Conservation (phyloP, 2,888 invertebrate genomes). For the Amiota minor region DNA sequence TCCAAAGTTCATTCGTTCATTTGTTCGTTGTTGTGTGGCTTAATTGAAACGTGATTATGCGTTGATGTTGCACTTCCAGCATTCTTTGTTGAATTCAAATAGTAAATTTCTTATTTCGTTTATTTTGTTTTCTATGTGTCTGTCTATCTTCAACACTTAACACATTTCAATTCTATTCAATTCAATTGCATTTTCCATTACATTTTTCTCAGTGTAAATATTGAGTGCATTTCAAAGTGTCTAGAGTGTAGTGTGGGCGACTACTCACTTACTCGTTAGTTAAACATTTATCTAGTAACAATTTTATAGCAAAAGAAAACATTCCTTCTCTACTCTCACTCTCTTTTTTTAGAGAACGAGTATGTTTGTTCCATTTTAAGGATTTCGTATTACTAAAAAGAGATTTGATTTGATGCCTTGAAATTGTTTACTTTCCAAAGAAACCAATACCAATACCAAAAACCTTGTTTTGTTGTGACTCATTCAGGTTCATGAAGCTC, state of each 20-base stretch:
- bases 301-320: no score
- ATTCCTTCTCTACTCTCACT: no score
- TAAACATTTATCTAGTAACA: no score
- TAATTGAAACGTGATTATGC: conserved; percentile 33
- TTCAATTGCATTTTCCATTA: background rate
- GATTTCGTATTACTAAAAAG: background rate
- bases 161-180: background rate
- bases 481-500: no score
- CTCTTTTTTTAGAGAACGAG: no score
- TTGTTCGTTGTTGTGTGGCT: background rate
- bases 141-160: conserved; percentile 8
- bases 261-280: no score
- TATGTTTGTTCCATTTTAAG: no score
- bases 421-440: background rate
- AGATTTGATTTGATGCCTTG: conserved; percentile 12
- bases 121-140: background rate
- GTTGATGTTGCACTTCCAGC: background rate
- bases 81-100: no score
- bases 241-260: no score
- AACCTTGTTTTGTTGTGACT: no score
- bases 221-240: conserved; percentile 3
- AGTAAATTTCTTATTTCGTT: no score
- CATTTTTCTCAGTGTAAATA: conserved; percentile 9
- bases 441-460: no score
- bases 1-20: conserved; percentile 2